phyloP scores from a whole-genome alignment of 2,113 vertebrate species.

The Myrmecophaga tridactyla region DNA sequence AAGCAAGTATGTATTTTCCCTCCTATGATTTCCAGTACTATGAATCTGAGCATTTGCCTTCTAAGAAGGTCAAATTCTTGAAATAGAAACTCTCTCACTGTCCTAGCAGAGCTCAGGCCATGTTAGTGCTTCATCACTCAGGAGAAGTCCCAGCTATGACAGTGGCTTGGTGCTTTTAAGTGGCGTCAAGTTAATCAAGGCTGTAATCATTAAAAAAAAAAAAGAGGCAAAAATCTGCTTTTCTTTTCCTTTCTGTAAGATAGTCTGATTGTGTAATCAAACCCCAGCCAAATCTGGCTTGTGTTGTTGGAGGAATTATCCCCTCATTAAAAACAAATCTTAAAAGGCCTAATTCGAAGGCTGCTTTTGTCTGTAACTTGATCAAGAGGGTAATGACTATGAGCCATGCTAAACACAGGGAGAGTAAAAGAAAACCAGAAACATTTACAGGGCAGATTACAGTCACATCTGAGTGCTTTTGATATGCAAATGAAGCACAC shows the following conservation, averaged over 20 bases:
- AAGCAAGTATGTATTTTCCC: constrained; percentile 29
- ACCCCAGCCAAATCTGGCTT: constrained; percentile 79
- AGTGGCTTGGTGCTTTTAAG: constrained; percentile 43
- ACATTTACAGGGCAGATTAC: constrained; percentile 74
- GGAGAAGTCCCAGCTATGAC: constrained; percentile 29
- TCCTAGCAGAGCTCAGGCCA: neutral
- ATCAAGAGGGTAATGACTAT: constrained; percentile 79
- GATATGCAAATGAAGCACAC: constrained; percentile 60
- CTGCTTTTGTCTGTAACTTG: constrained; percentile 82
- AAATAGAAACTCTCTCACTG: neutral
- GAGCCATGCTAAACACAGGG: constrained; percentile 66
- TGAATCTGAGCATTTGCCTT: constrained; percentile 49
- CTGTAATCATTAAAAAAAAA: constrained; percentile 29
- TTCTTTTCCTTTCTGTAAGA: constrained; percentile 50
- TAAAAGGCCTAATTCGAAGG: constrained; percentile 82
- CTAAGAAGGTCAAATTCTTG: constrained; percentile 23
- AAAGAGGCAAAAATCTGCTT: constrained; percentile 46
- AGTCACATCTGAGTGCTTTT: constrained; percentile 70
- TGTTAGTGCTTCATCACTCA: constrained; percentile 40
- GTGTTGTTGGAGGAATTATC: constrained; percentile 83
- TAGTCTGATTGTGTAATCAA: constrained; percentile 63
- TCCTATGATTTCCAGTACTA: neutral
- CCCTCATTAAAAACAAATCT: constrained; percentile 82
- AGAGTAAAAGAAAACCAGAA: constrained; percentile 72
- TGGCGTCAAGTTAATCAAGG: constrained; percentile 24